Percentiles rank a stretch among this genome's conserved stretches.
Conservation (phyloP, 1,140 invertebrate species). For the Micrasema longulum region DNA sequence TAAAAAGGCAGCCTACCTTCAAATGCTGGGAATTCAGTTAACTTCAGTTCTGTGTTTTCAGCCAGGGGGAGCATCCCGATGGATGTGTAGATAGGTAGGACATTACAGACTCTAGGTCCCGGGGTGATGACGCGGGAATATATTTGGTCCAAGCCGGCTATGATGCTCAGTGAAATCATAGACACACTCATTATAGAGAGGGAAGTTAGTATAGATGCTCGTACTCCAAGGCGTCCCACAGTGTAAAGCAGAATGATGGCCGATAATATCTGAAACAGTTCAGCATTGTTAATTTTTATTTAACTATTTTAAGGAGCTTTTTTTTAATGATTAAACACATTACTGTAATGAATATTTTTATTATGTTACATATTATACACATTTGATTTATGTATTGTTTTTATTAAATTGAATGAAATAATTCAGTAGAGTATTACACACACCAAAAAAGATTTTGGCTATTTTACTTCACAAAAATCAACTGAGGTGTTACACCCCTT, state of each 20-base stretch:
- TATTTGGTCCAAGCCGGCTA: neutral
- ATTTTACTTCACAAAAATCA: too few relatives aligned
- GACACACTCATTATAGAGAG: conserved; percentile 18
- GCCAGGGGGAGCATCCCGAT: conserved; percentile 27
- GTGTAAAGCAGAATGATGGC: neutral
- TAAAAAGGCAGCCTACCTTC: too few relatives aligned
- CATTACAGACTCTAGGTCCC: conserved; percentile 33
- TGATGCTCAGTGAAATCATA: neutral
- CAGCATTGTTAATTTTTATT: too few relatives aligned
- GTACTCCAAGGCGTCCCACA: conserved; percentile 6
- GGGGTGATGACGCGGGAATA: conserved; percentile 3
- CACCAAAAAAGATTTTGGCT: too few relatives aligned
- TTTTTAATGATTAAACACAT: too few relatives aligned
- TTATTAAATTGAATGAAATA: too few relatives aligned
- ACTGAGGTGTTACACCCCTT: too few relatives aligned
- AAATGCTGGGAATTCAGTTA: neutral
- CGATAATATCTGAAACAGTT: conserved; percentile 38
- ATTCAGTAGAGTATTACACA: too few relatives aligned
- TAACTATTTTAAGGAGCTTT: too few relatives aligned
- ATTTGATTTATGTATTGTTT: too few relatives aligned
- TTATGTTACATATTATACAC: too few relatives aligned
- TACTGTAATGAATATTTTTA: too few relatives aligned
- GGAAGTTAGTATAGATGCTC: conserved; percentile 10
- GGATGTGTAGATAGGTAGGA: conserved; percentile 29
- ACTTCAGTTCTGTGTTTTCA: conserved; percentile 19